Conservation (phyloP, 2,797 vertebrate species). For the Enteromius viviparus region DNA sequence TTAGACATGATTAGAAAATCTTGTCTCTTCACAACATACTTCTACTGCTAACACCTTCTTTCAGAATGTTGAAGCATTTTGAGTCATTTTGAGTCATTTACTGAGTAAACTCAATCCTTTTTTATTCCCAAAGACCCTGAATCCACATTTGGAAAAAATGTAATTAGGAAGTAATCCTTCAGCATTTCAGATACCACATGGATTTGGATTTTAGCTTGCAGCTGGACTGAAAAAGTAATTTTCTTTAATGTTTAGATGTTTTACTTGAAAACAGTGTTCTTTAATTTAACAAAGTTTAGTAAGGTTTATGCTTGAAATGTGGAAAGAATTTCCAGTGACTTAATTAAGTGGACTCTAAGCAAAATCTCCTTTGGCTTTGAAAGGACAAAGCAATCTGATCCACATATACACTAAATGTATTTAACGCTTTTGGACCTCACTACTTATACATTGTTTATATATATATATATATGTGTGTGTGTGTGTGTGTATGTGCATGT, state of each 20-base stretch:
- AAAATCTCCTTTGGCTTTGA: background rate
- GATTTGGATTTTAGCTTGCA: slow-evolving; percentile 8
- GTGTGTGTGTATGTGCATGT: no score
- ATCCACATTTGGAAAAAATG: background rate
- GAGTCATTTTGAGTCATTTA: background rate
- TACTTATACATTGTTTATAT: no score
- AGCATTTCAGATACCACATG: slow-evolving; percentile 6
- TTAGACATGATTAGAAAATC: slow-evolving; percentile 31
- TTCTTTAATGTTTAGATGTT: background rate
- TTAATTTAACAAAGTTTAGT: background rate
- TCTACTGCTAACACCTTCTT: background rate
- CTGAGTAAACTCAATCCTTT: slow-evolving; percentile 1
- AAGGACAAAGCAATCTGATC: background rate
- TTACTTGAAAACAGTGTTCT: background rate
- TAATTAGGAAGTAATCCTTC: background rate
- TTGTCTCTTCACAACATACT: background rate
- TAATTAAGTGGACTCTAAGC: background rate
- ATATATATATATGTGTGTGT: no score
- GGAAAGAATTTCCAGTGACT: background rate
- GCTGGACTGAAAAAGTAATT: background rate
- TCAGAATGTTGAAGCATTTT: slow-evolving; percentile 17
- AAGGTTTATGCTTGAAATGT: background rate
- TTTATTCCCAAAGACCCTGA: background rate
- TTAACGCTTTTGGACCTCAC: no score
- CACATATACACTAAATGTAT: background rate